Base-by-base conservation (phyloP, 2,888 invertebrate species). In the Stenolophus ochropezus region DNA sequence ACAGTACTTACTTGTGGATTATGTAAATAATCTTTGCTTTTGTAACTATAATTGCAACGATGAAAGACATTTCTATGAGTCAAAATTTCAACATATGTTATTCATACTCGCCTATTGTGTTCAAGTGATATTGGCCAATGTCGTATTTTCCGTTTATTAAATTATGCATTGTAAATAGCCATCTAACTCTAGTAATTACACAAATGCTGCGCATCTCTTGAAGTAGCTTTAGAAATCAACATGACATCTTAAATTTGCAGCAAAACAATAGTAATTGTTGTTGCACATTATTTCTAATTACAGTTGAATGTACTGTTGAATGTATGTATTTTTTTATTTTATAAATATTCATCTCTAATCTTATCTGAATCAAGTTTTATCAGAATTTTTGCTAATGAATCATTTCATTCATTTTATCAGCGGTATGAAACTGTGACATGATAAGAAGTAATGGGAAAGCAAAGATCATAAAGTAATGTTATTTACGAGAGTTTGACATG, bases 11-110 rank as follows among this genome's bases (percentile, higher is more conserved):
- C 2, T 61, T 6, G 27, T 2, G 18, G 8, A 61, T 69, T 69
- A 69, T 16, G 65, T 33, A 69, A 69, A 69, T 33, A 16, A 11
- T 42, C 4, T 27, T 69, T 18, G 2, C 1, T 16, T 69, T 33
- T 69, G 65, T 69, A 69, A 61, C n/a, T 61, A 5, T n/a, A 14
- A 61, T 33, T 69, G 27, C 27, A 4, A 65, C 5, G 27, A 69
- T 69, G 33, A 69, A 69, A 61, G 27, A 61, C 27, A 11, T 21
- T 69, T 33, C 18, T 33, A 18, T 69, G 21, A 42, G 18, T 23
- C 25, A 56, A 11, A 18, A 23, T 69, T 69, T 69, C 65, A 4
- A 69, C 65, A 69, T 21, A 33, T 69, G 65, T 65, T 65, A 65
- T 65, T 65, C 65, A 65, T 65, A 33, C 27, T 23, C 11, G 23